These are phyloP conservation scores for Sclerodermus sp. DNA, from an alignment of 2,888 invertebrate species.

Conservation along the genomic window DNA sequence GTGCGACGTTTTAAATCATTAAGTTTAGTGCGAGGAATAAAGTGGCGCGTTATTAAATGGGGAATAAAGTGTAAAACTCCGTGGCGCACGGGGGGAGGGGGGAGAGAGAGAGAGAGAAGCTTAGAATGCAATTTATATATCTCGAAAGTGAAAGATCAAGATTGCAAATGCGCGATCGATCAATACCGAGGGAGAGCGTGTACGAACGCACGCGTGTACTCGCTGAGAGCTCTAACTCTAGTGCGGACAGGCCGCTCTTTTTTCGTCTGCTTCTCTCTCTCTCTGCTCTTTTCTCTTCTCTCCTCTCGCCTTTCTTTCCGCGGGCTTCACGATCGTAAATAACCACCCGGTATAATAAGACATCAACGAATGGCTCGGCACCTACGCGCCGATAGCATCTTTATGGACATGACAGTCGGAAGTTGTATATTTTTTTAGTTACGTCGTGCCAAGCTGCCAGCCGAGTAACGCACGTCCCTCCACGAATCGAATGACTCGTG, in stretches of 20 bases:
- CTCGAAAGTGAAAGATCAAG: no score
- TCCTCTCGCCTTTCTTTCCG: conserved; percentile 8
- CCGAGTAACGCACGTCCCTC: not conserved
- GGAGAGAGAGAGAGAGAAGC: no score
- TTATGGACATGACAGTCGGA: conserved; percentile 44
- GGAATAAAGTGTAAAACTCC: no score
- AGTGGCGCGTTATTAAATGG: no score
- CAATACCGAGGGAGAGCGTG: not conserved
- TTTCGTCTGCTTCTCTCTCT: not conserved
- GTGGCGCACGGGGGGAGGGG: no score
- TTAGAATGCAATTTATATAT: no score
- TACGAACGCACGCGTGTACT: conserved; percentile 16
- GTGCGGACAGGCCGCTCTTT: no score
- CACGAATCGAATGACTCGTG: not conserved
- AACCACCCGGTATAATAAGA: conserved; percentile 48
- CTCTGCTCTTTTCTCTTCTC: not conserved
- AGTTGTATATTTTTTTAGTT: conserved; percentile 35
- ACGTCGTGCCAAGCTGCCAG: no score
- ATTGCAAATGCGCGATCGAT: no score
- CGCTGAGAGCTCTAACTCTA: not conserved
- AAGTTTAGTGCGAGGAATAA: no score
- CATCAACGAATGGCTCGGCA: conserved; percentile 45
- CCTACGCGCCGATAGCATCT: conserved; percentile 48
- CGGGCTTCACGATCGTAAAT: conserved; percentile 42
- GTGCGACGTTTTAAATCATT: no score